Conservation (phyloP, 1,140 invertebrate species). For the Drosophila lacteicornis region DNA sequence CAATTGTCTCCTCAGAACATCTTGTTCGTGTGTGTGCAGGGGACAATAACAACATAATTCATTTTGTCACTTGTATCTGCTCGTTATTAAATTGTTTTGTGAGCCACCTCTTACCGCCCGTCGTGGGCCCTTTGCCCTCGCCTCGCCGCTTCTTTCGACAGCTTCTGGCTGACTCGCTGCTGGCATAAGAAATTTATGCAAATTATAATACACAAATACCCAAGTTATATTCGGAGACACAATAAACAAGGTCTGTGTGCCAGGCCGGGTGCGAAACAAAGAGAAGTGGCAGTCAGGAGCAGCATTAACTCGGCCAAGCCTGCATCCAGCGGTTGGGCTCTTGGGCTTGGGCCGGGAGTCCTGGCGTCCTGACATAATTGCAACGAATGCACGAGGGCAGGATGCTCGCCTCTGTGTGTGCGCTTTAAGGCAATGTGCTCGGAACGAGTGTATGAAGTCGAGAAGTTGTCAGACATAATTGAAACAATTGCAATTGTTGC, state of each 20-base stretch:
- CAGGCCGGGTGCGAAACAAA: slow-evolving; percentile 56
- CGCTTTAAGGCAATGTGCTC: slow-evolving; percentile 27
- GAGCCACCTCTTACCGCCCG: slow-evolving; percentile 54
- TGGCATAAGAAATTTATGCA: slow-evolving; percentile 70
- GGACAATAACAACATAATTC: slow-evolving; percentile 77
- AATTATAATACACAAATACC: slow-evolving; percentile 81
- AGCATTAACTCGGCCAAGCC: slow-evolving; percentile 55
- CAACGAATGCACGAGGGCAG: slow-evolving; percentile 44
- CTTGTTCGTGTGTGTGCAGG: slow-evolving; percentile 27
- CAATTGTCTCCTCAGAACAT: slow-evolving; percentile 10
- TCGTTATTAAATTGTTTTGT: slow-evolving; percentile 80
- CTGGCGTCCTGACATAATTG: slow-evolving; percentile 64
- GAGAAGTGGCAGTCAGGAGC: slow-evolving; percentile 2
- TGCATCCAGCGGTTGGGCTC: slow-evolving; percentile 1
- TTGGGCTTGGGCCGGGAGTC: slow-evolving; percentile 17
- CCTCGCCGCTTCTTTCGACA: background rate
- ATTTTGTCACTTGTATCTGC: slow-evolving; percentile 80
- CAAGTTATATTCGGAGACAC: slow-evolving; percentile 68
- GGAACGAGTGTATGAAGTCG: slow-evolving; percentile 39
- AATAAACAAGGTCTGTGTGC: slow-evolving; percentile 75
- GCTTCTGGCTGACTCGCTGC: slow-evolving; percentile 2
- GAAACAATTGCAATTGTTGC: slow-evolving; percentile 69
- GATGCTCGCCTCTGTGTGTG: slow-evolving; percentile 5
- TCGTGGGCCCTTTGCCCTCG: slow-evolving; percentile 10
- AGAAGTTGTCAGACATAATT: slow-evolving; percentile 66